Evolutionary conservation across 2,888 invertebrate genomes (phyloP).

Genomic region (Mimachlamys varia): DNA sequence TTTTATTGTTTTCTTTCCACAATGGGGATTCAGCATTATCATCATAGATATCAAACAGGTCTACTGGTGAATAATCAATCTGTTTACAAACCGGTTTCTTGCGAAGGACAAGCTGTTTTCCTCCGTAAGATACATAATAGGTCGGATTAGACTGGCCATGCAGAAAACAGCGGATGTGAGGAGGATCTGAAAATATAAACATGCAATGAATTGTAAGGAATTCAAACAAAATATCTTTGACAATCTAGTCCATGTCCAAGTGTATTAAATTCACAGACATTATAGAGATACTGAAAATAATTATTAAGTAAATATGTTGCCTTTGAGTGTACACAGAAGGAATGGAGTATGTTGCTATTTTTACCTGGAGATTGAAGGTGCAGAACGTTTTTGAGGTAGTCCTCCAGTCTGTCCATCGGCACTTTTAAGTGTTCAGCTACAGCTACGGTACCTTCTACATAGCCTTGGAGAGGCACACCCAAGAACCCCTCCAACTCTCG

Average conservation of each 20-base stretch:
- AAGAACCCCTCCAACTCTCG: constrained; percentile 71
- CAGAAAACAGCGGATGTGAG: constrained; percentile 73
- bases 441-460: constrained; percentile 70
- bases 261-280: too few relatives aligned
- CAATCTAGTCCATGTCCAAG: too few relatives aligned
- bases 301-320: too few relatives aligned
- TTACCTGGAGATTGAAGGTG: constrained; percentile 72
- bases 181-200: constrained; percentile 57
- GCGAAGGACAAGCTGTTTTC: constrained; percentile 80
- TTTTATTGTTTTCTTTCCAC: too few relatives aligned
- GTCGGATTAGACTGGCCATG: constrained; percentile 83
- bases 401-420: constrained; percentile 66
- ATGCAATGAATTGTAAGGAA: neutral
- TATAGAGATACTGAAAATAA: too few relatives aligned
- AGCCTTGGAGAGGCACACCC: constrained; percentile 66
- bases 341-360: neutral
- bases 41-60: too few relatives aligned
- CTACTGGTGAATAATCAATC: too few relatives aligned
- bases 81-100: constrained; percentile 81
- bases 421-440: constrained; percentile 75
- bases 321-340: too few relatives aligned
- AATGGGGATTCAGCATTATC: too few relatives aligned
- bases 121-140: constrained; percentile 79
- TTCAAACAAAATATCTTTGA: too few relatives aligned
- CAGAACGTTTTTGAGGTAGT: constrained; percentile 71